Conservation (phyloP, 2,797 vertebrate species). For the Sciurus carolinensis region DNA sequence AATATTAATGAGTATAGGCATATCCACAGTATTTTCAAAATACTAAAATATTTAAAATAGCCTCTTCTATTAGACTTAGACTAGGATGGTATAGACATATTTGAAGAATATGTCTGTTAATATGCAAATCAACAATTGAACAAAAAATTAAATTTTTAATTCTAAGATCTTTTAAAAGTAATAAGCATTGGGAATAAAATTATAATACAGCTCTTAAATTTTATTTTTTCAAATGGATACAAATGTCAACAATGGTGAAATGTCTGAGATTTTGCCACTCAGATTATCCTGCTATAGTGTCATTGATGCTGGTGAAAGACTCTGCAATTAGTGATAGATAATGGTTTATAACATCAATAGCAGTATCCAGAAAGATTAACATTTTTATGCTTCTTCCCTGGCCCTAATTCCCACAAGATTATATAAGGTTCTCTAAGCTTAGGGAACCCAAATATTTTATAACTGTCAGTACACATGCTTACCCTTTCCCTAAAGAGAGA, state of each 20-base stretch:
- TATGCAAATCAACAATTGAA: neutral
- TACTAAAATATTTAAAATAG: neutral
- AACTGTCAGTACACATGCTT: neutral
- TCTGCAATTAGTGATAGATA: neutral
- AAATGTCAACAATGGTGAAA: neutral
- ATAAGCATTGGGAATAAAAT: neutral
- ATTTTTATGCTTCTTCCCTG: neutral
- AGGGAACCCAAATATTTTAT: neutral
- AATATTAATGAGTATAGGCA: no score
- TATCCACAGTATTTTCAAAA: no score
- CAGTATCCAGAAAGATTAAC: neutral
- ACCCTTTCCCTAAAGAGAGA: neutral
- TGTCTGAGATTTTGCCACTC: neutral
- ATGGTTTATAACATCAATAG: neutral
- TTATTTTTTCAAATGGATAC: neutral
- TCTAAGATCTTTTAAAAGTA: conserved; percentile 10
- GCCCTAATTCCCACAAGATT: neutral
- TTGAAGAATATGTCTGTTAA: neutral
- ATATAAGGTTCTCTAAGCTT: neutral
- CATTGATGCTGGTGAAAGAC: neutral
- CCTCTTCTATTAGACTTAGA: neutral
- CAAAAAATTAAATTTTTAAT: conserved; percentile 12
- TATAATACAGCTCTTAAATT: neutral
- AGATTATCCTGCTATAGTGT: neutral
- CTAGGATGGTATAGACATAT: neutral